Conservation (phyloP, 2,888 invertebrate species). For the Aphrophora alni region DNA sequence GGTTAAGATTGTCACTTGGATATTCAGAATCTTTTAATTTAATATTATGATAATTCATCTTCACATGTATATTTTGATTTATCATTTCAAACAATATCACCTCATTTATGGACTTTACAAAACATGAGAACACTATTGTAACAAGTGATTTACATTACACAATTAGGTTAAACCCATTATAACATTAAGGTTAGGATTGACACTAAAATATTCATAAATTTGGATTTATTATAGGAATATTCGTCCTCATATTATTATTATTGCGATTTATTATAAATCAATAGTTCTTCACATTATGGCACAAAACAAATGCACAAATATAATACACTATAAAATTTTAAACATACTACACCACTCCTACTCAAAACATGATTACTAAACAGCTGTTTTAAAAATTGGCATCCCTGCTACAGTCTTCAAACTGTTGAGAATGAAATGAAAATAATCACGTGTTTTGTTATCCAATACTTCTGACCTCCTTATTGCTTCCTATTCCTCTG, state of each 20-base stretch:
- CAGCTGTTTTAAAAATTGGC: not conserved
- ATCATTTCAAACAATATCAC: too few species aligned
- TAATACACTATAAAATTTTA: not conserved
- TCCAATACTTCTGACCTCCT: not conserved
- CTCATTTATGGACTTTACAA: not conserved
- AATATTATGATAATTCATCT: not conserved
- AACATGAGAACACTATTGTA: not conserved
- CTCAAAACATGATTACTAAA: not conserved
- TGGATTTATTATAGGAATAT: too few species aligned
- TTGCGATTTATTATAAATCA: too few species aligned
- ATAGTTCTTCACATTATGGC: too few species aligned
- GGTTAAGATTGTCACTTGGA: not conserved
- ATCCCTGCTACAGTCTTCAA: not conserved
- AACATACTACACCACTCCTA: not conserved
- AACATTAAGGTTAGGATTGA: not conserved
- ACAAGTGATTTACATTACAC: not conserved
- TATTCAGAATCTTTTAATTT: not conserved
- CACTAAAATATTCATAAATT: too few species aligned
- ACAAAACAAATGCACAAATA: not conserved
- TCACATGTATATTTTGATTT: too few species aligned
- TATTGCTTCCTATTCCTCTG: not conserved
- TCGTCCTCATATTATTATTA: too few species aligned
- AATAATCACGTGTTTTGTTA: not conserved
- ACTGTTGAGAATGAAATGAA: not conserved
- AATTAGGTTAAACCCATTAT: not conserved